Base-by-base conservation (phyloP, 2,797 vertebrate species). In the Harpagifer antarcticus region DNA sequence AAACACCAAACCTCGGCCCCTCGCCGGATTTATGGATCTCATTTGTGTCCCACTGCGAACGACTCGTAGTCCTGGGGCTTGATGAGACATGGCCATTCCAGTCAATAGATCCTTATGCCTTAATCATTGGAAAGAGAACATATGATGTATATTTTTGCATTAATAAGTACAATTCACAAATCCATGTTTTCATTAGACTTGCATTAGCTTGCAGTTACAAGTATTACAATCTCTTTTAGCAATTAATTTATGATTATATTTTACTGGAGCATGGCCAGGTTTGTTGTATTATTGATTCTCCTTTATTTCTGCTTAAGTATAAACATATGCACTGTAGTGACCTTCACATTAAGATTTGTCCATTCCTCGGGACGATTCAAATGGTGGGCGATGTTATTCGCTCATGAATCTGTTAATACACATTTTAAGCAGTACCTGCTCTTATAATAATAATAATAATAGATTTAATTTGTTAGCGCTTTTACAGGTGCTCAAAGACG, bases 251-350 rank as follows among this genome's bases (percentile, higher is more conserved):
- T 88, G 13, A 44, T 64, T 66, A 27, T 27, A 27, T 78, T 56
- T 69, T 79, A 55, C 40, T 60, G 12, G 15, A 77, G 58, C 20
- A 76, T 15, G 47, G 76, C n/a, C 12, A 55, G 47, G 5, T 75
- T 86, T 79, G 63, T 69, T 72, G 72, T 73, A 56, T 84, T 56
- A 56, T 78, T 54, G 59, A 83, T 83, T 84, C 19, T 75, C 15
- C 74, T 81, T 80, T 74, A 57, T 76, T 64, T 64, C 27, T 52
- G 31, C 13, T 37, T 44, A 76, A 74, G 57, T 11, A 47, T 9
- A 9, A 66, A 43, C 13, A 42, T 45, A 66, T 78, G 17, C 37
- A 40, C 63, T 57, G 45, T 3, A 69, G 42, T 71, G 69, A 78
- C 54, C 78, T 83, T 85, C 63, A 75, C 58, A 48, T 31, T 48